phyloP scores from a whole-genome alignment of 2,113 vertebrate genomes.

The Macrotus californicus region DNA sequence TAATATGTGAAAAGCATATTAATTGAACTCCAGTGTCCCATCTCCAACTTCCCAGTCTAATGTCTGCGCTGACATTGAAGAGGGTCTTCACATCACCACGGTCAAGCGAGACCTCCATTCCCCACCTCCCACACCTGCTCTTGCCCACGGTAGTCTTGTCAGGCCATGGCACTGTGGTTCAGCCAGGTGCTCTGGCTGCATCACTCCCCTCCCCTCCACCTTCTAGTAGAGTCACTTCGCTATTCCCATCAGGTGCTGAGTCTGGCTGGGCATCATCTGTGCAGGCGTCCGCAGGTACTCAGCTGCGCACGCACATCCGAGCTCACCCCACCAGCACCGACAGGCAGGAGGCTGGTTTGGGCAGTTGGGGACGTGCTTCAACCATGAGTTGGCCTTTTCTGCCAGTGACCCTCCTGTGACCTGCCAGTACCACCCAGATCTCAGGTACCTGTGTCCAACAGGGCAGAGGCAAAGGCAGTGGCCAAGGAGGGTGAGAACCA shows the following conservation, averaged over 20 bases:
- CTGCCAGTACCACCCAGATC: neutral
- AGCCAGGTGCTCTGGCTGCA: neutral
- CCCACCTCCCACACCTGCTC: neutral
- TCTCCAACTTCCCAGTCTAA: neutral
- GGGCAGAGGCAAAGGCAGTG: neutral
- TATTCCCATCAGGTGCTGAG: neutral
- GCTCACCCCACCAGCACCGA: neutral
- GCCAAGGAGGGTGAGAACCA: neutral
- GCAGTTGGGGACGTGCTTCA: neutral
- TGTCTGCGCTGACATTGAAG: neutral
- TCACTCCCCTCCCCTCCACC: neutral
- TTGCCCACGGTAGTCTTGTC: neutral
- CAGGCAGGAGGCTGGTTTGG: neutral
- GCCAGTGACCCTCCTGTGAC: neutral
- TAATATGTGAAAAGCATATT: neutral
- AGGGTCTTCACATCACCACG: neutral
- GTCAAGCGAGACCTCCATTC: neutral
- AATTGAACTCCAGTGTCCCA: neutral
- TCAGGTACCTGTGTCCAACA: neutral
- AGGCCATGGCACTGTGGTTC: rapidly evolving
- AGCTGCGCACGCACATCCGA: neutral
- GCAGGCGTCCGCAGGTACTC: neutral
- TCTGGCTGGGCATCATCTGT: neutral
- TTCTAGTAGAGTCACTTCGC: neutral
- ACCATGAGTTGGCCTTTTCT: neutral